Percentiles rank a stretch among this genome's conserved stretches.
These are phyloP conservation scores for Vultur gryphus DNA, from an alignment of 2,797 vertebrate species.

Conservation along the genomic window DNA sequence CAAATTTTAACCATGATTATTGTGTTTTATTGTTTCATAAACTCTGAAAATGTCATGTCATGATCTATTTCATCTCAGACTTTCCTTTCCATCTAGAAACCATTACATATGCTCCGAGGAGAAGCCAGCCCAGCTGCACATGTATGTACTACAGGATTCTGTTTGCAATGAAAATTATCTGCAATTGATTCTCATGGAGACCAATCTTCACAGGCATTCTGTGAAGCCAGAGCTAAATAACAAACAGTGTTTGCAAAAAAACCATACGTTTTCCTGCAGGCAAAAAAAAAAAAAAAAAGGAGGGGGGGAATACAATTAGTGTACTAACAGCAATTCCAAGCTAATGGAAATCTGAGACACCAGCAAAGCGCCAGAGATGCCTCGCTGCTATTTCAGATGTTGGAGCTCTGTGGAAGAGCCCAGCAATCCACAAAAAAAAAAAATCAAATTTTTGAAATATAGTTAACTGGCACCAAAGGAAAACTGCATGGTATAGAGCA, in stretches of 20 bases:
- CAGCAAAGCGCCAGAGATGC: background rate
- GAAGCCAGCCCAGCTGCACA: background rate
- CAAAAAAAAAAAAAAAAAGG: background rate
- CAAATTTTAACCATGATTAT: constrained; percentile 57
- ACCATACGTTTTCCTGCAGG: background rate
- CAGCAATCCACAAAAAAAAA: background rate
- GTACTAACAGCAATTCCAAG: background rate
- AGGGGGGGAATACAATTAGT: background rate
- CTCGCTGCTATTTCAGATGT: background rate
- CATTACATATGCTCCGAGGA: background rate
- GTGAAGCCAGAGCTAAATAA: constrained; percentile 48
- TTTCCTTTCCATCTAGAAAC: constrained; percentile 42
- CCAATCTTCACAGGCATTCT: constrained; percentile 28
- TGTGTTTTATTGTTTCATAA: constrained; percentile 65
- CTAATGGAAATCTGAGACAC: constrained; percentile 9
- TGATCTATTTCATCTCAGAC: constrained; percentile 55
- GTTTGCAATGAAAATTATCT: constrained; percentile 26
- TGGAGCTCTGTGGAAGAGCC: background rate
- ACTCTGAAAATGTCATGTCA: constrained; percentile 56
- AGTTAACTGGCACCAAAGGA: background rate
- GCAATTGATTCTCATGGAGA: constrained; percentile 17
- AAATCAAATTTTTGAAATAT: background rate
- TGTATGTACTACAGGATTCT: background rate
- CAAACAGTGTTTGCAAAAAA: background rate
- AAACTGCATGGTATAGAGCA: background rate